Percentiles rank a stretch among this genome's conserved stretches.
These are phyloP conservation scores for Ursus arctos DNA, from an alignment of 2,113 vertebrate species.

Conservation along the genomic window DNA sequence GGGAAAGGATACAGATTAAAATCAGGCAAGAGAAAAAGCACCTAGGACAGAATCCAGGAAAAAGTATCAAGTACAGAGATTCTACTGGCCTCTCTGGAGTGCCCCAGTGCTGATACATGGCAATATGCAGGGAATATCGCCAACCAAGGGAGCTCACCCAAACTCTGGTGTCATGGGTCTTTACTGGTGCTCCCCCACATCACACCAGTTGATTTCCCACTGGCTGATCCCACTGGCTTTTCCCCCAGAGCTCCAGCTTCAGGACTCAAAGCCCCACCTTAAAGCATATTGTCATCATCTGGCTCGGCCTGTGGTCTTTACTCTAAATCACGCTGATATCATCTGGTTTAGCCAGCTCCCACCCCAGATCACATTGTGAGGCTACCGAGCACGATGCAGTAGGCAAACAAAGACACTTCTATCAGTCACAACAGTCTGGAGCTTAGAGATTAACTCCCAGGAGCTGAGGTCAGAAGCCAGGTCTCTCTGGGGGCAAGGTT, in stretches of 20 bases:
- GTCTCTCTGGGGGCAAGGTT: background rate
- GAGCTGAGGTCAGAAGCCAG: background rate
- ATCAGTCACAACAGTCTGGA: background rate
- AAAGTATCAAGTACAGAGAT: background rate
- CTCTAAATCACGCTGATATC: background rate
- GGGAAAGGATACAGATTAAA: background rate
- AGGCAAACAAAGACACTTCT: background rate
- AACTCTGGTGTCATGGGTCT: background rate
- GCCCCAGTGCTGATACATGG: background rate
- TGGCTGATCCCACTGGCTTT: background rate
- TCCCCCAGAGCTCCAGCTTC: background rate
- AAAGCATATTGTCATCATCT: background rate
- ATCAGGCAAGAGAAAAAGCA: background rate
- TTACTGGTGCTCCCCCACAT: background rate
- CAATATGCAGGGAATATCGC: background rate
- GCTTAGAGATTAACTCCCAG: background rate
- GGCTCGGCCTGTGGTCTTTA: background rate
- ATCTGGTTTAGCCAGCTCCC: background rate
- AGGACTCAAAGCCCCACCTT: background rate
- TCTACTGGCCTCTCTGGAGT: background rate
- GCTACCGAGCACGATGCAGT: background rate
- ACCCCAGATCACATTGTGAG: background rate
- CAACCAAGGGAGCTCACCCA: background rate
- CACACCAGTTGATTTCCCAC: background rate
- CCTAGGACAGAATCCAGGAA: background rate